Evolutionary conservation across 2,888 invertebrate genomes (phyloP).

Genomic region (Drosophila trichaetosa): DNA sequence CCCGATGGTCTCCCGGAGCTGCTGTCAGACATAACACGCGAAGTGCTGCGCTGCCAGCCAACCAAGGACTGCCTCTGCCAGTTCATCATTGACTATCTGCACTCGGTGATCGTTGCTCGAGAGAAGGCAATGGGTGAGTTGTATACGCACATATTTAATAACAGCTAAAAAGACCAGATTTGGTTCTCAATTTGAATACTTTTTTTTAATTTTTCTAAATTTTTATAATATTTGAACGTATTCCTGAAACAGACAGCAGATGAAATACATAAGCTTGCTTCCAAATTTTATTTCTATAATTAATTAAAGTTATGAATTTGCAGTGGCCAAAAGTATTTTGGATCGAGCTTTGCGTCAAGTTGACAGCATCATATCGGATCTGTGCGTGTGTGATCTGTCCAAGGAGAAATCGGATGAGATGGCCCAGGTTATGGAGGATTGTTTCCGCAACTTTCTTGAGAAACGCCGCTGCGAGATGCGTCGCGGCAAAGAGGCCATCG

Average conservation of each 20-base stretch:
- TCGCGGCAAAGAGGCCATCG: conserved; percentile 63
- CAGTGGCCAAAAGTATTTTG: conserved; percentile 78
- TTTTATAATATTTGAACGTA: background rate
- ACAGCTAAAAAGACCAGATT: background rate
- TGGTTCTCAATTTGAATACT: background rate
- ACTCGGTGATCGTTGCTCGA: conserved; percentile 88
- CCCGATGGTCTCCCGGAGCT: conserved; percentile 90
- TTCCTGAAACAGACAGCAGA: background rate
- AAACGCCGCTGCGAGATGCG: conserved; percentile 71
- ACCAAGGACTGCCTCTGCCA: conserved; percentile 86
- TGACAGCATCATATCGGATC: conserved; percentile 78
- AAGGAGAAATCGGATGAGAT: conserved; percentile 75
- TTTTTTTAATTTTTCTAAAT: too few species aligned
- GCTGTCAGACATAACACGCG: conserved; percentile 90
- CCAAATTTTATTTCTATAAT: background rate
- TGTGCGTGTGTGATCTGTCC: conserved; percentile 79
- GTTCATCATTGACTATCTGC: conserved; percentile 90
- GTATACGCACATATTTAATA: background rate
- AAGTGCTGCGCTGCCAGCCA: conserved; percentile 90
- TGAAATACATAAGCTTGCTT: background rate
- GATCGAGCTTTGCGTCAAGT: conserved; percentile 78
- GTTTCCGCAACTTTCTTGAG: conserved; percentile 81
- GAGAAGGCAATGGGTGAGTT: conserved; percentile 85
- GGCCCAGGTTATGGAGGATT: conserved; percentile 78
- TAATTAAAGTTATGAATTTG: background rate